phyloP scores from a whole-genome alignment of 2,888 invertebrate genomes.

The Oxystoma pomonae region DNA sequence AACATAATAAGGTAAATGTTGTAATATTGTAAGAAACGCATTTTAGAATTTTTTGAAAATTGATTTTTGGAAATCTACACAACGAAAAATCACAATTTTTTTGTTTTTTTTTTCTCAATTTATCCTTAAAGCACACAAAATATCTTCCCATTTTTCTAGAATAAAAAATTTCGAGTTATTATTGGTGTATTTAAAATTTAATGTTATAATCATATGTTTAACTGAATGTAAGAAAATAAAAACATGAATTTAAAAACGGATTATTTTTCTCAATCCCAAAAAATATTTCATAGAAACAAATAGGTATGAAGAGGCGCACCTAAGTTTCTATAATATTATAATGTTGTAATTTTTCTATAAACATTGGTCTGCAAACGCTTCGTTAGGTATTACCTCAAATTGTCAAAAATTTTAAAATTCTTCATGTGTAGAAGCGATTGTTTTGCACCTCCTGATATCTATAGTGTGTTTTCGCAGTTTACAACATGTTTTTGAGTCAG shows the following conservation, averaged over 20 bases:
- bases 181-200: slow-evolving; percentile 43
- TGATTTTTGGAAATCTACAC: slow-evolving; percentile 29
- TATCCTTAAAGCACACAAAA: slow-evolving; percentile 8
- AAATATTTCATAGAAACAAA: not conserved
- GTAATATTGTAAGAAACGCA: not conserved
- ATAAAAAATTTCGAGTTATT: slow-evolving; percentile 38
- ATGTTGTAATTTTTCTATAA: no score
- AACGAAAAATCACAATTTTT: slow-evolving; percentile 31
- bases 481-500: no score
- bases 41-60: not conserved
- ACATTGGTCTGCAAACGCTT: no score
- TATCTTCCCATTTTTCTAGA: slow-evolving; percentile 23
- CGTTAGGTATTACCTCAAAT: no score
- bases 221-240: slow-evolving; percentile 41
- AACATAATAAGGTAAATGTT: slow-evolving; percentile 19
- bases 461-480: no score
- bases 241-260: not conserved
- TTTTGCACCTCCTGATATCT: no score
- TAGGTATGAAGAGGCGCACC: not conserved
- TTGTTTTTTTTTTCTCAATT: not conserved
- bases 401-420: no score
- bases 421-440: no score
- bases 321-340: no score
- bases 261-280: not conserved
- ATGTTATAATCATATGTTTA: slow-evolving; percentile 42